Base-by-base conservation (phyloP, 2,797 vertebrate species). In the Sciaenops ocellatus region DNA sequence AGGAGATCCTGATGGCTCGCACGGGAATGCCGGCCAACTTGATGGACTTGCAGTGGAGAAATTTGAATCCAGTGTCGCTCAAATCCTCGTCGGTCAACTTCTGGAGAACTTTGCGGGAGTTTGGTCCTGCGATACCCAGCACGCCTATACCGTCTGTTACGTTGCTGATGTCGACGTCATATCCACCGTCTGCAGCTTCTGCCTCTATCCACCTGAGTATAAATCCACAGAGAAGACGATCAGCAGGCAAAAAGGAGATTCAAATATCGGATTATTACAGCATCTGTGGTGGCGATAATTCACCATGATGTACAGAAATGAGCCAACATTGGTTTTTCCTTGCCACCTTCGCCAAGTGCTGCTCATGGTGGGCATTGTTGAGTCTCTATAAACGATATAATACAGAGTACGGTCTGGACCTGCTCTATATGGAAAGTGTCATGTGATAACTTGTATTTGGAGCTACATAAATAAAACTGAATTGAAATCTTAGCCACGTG, bases 1-100 rank as follows among this genome's bases (percentile, higher is more conserved):
- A 99, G 4, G 98, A 99, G 93, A 99, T 98, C 89, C 98, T 95
- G 84, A 98, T 96, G 78, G 98, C 98, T 61, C 94, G 94, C 41
- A 98, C 91, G 9, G 94, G 84, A 82, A 96, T 48, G 56, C 91
- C 94, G 2, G 94, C 95, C 85, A 99, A 22, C 55, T 95, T 90
- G 78, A 99, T 89, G 79, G 81, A 65, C 87, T 95, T 98, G 85
- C 96, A 97, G 65, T 97, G 97, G 18, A 99, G 97, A 87, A 99
- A 99, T 64, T 95, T 97, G 91, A 99, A 99, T 6, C 85, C 92
- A 1, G 64, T 60, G 0, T 98, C 95, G 13, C 96, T 97, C 84
- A 99, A 86, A 79, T 99, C 96, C 74, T 96, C 97, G 0, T 93
- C 79, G 1, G 97, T 98, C 88, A 99, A 80, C 76, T 97, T 99